Conservation (phyloP, 2,888 invertebrate genomes). For the Mamestra brassicae region DNA sequence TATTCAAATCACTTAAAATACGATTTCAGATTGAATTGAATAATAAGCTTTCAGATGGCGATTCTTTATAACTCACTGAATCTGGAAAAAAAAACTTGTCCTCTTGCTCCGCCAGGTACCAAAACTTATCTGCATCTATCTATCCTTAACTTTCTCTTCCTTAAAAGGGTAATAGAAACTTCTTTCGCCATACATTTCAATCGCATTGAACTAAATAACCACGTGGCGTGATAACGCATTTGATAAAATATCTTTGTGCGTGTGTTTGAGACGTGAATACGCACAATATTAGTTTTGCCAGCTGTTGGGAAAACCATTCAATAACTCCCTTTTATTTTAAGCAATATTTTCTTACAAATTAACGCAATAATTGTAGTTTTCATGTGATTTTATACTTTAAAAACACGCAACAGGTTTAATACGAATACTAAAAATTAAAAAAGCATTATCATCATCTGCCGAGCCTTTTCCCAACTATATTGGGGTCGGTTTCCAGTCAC, state of each 20-base stretch:
- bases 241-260: slow-evolving; percentile 1
- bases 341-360: no score
- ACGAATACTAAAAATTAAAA: no score
- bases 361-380: no score
- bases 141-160: background rate
- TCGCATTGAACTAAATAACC: background rate
- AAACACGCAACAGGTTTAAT: no score
- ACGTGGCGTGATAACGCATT: slow-evolving; percentile 14
- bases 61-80: no score
- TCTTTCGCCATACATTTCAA: background rate
- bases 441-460: no score
- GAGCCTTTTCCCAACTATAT: no score
- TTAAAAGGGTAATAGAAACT: background rate
- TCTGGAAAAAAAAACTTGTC: background rate
- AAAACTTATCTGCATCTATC: background rate
- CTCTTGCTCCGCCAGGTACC: background rate
- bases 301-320: background rate
- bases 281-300: background rate
- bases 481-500: no score
- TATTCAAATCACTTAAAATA: no score
- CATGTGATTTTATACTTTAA: no score
- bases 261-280: background rate
- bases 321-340: background rate
- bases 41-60: no score
- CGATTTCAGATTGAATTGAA: no score